Evolutionary conservation across 2,797 vertebrate species (phyloP), one percentile per base, ranked within the genome.

Genomic region (Brachyrhaphis roseni): DNA sequence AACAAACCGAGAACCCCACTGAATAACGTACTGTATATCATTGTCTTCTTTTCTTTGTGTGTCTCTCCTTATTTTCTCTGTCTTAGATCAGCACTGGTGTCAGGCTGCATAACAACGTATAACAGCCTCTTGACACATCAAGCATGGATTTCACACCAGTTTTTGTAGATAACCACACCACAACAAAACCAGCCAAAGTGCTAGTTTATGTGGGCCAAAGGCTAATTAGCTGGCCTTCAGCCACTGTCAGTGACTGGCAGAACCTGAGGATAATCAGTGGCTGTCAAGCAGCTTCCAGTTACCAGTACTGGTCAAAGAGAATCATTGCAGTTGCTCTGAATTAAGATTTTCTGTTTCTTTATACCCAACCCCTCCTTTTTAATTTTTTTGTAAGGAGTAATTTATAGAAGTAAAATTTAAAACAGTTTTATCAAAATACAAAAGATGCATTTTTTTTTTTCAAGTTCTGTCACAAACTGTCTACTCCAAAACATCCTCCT

Each of bases 221-320:
- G 93, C 88, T 94, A 95, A 95, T 95, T 94, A 89, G 89, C 82
- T 89, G 90, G 89, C 85, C 90, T 91, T 90, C 87, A 89, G 85
- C 84, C 84, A 75, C 74, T 81, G 82, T 91, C 89, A 85, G 73
- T 84, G 84, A 88, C 90, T 85, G 80, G 82, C 79, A 82, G 74
- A 57, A 55, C 31, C 47, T 34, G 31, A 78, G 72, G 85, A 90
- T 89, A 89, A 90, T 92, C 78, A 87, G 39, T 80, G 70, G 80
- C 81, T 75, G 87, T 87, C 83, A 82, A 82, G 74, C 72, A 82
- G 78, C 85, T 46, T 84, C 76, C 55, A 82, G 78, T 85, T 70
- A 84, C 66, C 78, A 53, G 82, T 59, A 76, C 59, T 5, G 31
- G 76, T 72, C 75, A 77, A 26, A 82, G 26, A 39, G 49, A 85